These are phyloP conservation scores for Cerceris rybyensis DNA, from an alignment of 2,888 invertebrate species.

Conservation along the genomic window DNA sequence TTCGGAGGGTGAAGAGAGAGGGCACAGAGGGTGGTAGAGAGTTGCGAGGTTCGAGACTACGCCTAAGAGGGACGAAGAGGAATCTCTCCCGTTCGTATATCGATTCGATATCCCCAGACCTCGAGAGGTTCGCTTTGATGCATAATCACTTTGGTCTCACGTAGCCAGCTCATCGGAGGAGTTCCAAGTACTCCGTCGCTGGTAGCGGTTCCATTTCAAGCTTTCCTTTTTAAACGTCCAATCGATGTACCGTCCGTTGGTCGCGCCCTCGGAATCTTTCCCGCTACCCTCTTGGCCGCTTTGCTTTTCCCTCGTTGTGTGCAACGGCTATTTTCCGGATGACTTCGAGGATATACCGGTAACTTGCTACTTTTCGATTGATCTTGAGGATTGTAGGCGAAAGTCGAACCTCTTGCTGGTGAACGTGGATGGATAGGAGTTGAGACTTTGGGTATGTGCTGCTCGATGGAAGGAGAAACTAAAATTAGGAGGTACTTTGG, in stretches of 20 bases:
- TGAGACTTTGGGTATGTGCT: too few species aligned
- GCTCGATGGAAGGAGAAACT: too few species aligned
- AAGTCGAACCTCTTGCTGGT: too few species aligned
- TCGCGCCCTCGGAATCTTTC: background rate
- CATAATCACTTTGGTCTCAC: conserved; percentile 66
- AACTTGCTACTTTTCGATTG: too few species aligned
- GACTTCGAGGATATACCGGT: too few species aligned
- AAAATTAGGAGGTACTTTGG: too few species aligned
- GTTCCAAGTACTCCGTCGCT: conserved; percentile 10
- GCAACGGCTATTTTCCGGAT: too few species aligned
- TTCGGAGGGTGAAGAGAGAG: conserved; percentile 34
- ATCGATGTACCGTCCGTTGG: background rate
- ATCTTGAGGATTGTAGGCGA: too few species aligned
- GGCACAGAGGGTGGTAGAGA: conserved; percentile 14
- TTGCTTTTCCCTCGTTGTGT: background rate
- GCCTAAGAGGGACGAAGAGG: background rate
- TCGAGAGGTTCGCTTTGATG: conserved; percentile 67
- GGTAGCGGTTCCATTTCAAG: background rate
- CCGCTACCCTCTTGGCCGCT: background rate
- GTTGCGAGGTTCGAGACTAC: background rate
- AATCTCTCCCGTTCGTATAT: conserved; percentile 50
- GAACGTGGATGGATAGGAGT: too few species aligned
- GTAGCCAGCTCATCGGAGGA: conserved; percentile 33
- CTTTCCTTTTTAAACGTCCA: conserved; percentile 6
- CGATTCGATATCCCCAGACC: conserved; percentile 66